phyloP scores from a whole-genome alignment of 2,797 vertebrate species.

The Lithobates sylvaticus region DNA sequence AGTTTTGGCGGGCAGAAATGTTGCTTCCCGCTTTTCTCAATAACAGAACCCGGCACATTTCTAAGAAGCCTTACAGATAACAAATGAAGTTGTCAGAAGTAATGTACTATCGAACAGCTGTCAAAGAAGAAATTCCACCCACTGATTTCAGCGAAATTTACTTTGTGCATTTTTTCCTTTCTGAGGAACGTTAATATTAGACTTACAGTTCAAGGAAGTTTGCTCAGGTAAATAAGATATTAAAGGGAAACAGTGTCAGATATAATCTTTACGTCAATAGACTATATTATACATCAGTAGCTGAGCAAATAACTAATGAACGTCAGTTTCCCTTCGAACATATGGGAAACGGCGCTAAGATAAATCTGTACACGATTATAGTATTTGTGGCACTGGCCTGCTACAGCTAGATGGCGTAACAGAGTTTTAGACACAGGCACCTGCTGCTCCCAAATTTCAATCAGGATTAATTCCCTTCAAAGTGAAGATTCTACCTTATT shows the following conservation, averaged over 20 bases:
- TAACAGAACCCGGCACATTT: no score
- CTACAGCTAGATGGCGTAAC: background rate
- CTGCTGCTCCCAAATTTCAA: no score
- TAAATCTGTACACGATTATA: no score
- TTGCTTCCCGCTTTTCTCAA: no score
- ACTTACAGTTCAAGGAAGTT: background rate
- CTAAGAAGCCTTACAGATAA: no score
- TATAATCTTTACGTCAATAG: background rate
- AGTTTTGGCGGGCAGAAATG: no score
- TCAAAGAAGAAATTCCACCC: no score
- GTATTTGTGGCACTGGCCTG: background rate
- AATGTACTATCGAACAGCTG: background rate
- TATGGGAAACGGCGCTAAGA: constrained; percentile 3
- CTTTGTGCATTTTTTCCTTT: constrained; percentile 4
- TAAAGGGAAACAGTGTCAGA: background rate
- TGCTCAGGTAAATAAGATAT: constrained; percentile 4
- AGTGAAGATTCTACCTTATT: no score
- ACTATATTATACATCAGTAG: background rate
- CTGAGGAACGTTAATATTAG: constrained; percentile 2
- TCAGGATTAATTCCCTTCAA: no score
- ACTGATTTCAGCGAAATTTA: background rate
- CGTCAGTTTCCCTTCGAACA: background rate
- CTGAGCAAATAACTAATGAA: constrained; percentile 1
- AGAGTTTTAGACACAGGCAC: no score
- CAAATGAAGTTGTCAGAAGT: no score